Percentiles rank a stretch among this genome's conserved stretches.
Evolutionary conservation across 2,888 invertebrate genomes (phyloP).

Genomic region (Plusia festucae): DNA sequence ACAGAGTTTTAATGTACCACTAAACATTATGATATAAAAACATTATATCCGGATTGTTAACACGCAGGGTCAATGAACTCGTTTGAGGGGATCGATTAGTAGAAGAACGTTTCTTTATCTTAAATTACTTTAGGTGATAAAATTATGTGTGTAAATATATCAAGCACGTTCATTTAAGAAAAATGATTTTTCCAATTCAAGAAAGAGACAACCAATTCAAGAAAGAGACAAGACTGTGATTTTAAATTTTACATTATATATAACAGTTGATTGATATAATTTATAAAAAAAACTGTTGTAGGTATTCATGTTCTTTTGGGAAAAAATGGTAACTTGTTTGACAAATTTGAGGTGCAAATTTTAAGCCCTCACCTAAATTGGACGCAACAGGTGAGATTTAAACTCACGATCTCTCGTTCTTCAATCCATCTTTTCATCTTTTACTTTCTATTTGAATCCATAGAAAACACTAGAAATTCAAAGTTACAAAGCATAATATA

Average conservation of each 20-base stretch:
- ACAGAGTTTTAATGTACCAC: constrained; percentile 80
- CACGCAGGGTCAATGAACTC: constrained; percentile 49
- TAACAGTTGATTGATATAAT: no score
- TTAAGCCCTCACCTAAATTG: not conserved
- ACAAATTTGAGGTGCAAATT: not conserved
- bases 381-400: not conserved
- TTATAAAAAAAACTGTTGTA: not conserved
- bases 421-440: not conserved
- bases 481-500: no score
- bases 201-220: no score
- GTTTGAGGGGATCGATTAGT: not conserved
- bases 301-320: not conserved
- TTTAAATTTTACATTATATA: no score
- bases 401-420: not conserved
- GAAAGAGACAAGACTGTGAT: no score
- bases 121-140: not conserved
- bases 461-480: constrained; percentile 39
- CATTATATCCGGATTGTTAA: constrained; percentile 68
- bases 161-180: no score
- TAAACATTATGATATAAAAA: constrained; percentile 71
- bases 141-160: not conserved
- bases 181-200: no score
- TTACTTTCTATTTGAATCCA: constrained; percentile 8
- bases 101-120: not conserved
- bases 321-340: not conserved